A percentile compares a stretch with the other conserved stretches of the same genome.
Evolutionary conservation across 2,888 invertebrate species (phyloP).

Genomic region (Napeogenes sylphis): DNA sequence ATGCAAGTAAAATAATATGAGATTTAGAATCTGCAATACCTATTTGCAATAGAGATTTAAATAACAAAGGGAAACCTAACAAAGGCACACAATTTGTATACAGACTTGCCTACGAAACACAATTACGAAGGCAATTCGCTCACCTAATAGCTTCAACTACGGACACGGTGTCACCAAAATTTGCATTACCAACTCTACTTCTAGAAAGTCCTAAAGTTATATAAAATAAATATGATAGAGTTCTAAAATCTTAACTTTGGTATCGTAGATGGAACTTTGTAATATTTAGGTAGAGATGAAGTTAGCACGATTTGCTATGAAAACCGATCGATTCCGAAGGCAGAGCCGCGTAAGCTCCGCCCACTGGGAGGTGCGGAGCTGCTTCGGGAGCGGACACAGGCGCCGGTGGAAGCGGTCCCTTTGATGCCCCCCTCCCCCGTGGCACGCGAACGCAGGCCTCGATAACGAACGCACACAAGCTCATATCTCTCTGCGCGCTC

Average conservation of each 20-base stretch:
- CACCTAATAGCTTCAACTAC: slow-evolving; percentile 63
- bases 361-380: slow-evolving; percentile 69
- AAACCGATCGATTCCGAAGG: slow-evolving; percentile 70
- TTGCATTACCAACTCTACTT: slow-evolving; percentile 54
- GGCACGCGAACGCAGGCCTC: slow-evolving; percentile 54
- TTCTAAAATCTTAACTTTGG: slow-evolving; percentile 34
- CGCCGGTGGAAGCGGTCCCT: slow-evolving; percentile 66
- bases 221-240: slow-evolving; percentile 43
- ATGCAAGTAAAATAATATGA: neutral
- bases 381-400: slow-evolving; percentile 72
- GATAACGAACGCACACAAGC: slow-evolving; percentile 72
- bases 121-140: slow-evolving; percentile 72
- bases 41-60: slow-evolving; percentile 49
- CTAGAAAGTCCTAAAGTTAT: slow-evolving; percentile 43
- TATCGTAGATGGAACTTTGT: slow-evolving; percentile 45
- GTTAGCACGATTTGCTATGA: slow-evolving; percentile 60
- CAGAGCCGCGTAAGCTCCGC: slow-evolving; percentile 69
- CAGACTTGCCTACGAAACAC: slow-evolving; percentile 73
- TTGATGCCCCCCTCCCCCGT: slow-evolving; percentile 62
- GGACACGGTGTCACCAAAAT: slow-evolving; percentile 69
- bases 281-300: slow-evolving; percentile 33
- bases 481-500: slow-evolving; percentile 74
- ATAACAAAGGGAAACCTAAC: slow-evolving; percentile 59
- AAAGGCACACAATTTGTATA: slow-evolving; percentile 55
- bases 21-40: slow-evolving; percentile 28